Evolutionary conservation across 2,888 invertebrate genomes (phyloP).

Genomic region (Melangyna quadrimaculata): DNA sequence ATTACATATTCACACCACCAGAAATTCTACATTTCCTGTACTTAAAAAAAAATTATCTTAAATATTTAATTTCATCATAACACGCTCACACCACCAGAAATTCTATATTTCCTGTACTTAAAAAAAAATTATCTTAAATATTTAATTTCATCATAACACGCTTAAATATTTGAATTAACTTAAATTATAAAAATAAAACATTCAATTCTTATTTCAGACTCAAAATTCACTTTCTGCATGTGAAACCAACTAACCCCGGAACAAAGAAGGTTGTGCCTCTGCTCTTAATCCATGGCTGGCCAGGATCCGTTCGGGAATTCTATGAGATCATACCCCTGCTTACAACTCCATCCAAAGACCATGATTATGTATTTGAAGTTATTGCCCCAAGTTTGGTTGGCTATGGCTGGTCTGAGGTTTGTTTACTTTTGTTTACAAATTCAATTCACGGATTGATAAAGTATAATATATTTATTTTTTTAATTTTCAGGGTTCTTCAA

Average conservation of each 20-base stretch:
- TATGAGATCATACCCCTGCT: conserved; percentile 87
- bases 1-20: too few species aligned
- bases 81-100: too few species aligned
- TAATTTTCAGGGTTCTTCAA: conserved; percentile 75
- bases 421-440: conserved; percentile 16
- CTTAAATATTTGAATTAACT: too few species aligned
- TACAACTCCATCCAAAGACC: conserved; percentile 82
- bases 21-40: too few species aligned
- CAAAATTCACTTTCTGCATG: conserved; percentile 88
- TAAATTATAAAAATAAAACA: too few species aligned
- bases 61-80: too few species aligned
- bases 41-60: too few species aligned
- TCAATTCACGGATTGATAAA: neutral
- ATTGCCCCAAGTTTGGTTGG: conserved; percentile 87
- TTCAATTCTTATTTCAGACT: conserved; percentile 76
- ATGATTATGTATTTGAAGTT: conserved; percentile 86
- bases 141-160: too few species aligned
- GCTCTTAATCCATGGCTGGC: conserved; percentile 92
- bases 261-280: conserved; percentile 84
- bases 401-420: conserved; percentile 86
- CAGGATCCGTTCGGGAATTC: conserved; percentile 91
- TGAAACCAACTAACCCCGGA: conserved; percentile 81
- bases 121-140: too few species aligned
- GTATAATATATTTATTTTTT: neutral
- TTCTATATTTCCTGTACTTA: too few species aligned